Evolutionary conservation across 2,797 vertebrate genomes (phyloP), one percentile per base, ranked within the genome.

Genomic region (Mormyrus proboscirostris): DNA sequence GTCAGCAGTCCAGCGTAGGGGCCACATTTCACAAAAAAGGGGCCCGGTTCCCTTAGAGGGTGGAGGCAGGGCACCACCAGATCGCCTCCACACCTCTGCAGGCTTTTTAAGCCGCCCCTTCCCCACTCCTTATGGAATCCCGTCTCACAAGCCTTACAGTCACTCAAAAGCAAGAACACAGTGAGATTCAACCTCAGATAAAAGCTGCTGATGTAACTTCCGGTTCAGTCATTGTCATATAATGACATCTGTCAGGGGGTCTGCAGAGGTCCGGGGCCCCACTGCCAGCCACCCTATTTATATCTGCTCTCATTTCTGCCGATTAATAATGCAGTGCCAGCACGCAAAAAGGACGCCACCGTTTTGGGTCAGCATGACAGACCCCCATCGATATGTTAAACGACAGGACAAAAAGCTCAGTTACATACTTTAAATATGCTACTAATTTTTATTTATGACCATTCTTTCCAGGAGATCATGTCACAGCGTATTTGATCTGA

Each of bases 311-410:
- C 57, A 16, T 65, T 65, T 83, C 29, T 83, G 49, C 88, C 22
- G 88, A 92, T 93, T 92, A 93, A 94, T 93, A 93, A 93, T 94
- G 93, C 91, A 95, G 88, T 79, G 91, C 90, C 91, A 89, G 91
- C 44, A 65, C 49, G 33, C 90, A 93, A 93, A 59, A 5, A 86
- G 44, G 19, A 83, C 59, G 85, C 76, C 92, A 90, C 92, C 92
- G 92, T 94, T 90, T 89, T 88, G 83, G 92, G 86, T 51, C 90
- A 85, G 92, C 93, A 92, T 94, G 93, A 94, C 93, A 92, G 90
- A 88, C 86, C 84, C 88, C 82, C 83, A 87, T 92, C 91, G 90
- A 92, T 91, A 69, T 89, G 55, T 91, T 90, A 90, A 88, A 69
- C 9, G 83, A 89, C 9, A 62, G 59, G 33, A 22, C 85, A 88